A percentile compares a stretch with the other conserved stretches of the same genome.
Conservation (phyloP, 2,888 invertebrate species). For the Spilosoma lubricipeda region DNA sequence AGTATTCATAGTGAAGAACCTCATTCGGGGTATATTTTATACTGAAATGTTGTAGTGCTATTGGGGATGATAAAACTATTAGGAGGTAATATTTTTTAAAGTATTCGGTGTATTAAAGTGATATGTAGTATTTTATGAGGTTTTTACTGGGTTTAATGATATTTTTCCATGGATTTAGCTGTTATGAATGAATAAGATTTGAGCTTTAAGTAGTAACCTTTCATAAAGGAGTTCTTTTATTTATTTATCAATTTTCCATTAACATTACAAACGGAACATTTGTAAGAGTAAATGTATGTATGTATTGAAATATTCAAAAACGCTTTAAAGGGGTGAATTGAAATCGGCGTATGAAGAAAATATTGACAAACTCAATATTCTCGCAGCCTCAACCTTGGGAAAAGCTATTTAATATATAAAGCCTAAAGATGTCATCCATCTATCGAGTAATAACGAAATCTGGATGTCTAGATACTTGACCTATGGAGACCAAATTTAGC, state of each 20-base stretch:
- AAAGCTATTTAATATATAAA: neutral
- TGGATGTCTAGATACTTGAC: neutral
- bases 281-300: neutral
- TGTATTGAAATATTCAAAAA: too few species aligned
- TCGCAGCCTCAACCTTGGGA: neutral
- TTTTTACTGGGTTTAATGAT: neutral
- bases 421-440: neutral
- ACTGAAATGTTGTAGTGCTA: conserved; percentile 32
- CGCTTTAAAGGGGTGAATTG: too few species aligned
- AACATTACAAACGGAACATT: neutral
- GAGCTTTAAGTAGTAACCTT: neutral
- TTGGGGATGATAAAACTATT: conserved; percentile 32
- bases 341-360: neutral
- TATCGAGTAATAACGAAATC: neutral
- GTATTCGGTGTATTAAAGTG: neutral
- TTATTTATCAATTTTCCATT: too few species aligned
- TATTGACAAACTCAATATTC: neutral
- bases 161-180: neutral
- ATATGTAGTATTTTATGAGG: neutral
- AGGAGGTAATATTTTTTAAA: conserved; percentile 1
- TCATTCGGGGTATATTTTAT: conserved; percentile 42
- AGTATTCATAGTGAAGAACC: conserved; percentile 53
- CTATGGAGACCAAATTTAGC: neutral
- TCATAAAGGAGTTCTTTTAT: too few species aligned
- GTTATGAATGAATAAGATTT: neutral